Evolutionary conservation across 2,888 invertebrate genomes (phyloP).

Genomic region (Malthinus seriepunctatus): DNA sequence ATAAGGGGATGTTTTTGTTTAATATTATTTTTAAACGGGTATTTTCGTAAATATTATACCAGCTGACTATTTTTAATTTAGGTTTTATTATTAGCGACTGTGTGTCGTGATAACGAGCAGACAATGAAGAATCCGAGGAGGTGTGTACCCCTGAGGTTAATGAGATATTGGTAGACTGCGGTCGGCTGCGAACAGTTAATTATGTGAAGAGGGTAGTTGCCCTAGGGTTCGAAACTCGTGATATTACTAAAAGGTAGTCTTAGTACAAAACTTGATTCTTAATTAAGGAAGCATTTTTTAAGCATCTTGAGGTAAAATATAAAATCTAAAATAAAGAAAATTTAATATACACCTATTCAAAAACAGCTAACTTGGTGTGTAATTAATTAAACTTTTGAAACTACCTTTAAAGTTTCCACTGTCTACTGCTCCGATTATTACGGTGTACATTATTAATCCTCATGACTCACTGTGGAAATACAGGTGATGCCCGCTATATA

Average conservation of each 20-base stretch:
- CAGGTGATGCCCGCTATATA: constrained; percentile 27
- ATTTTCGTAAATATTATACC: too few relatives aligned
- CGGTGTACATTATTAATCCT: constrained; percentile 25
- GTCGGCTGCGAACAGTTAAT: constrained; percentile 48
- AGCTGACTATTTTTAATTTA: constrained; percentile 15
- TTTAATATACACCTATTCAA: constrained; percentile 4
- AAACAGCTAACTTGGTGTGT: constrained; percentile 10
- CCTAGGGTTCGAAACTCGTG: constrained; percentile 31
- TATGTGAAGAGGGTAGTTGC: constrained; percentile 46
- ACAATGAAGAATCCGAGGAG: constrained; percentile 41
- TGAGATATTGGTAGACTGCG: constrained; percentile 48
- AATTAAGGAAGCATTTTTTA: constrained; percentile 22
- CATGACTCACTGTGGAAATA: constrained; percentile 31
- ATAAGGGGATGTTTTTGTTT: too few relatives aligned
- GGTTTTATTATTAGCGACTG: constrained; percentile 24
- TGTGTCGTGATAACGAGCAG: constrained; percentile 33
- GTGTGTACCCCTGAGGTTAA: constrained; percentile 48
- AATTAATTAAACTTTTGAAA: constrained; percentile 23
- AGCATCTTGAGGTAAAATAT: constrained; percentile 8
- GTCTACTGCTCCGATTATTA: constrained; percentile 17
- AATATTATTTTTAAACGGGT: too few relatives aligned
- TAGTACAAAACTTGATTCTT: constrained; percentile 25
- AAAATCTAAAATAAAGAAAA: constrained; percentile 1
- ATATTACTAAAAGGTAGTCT: constrained; percentile 25
- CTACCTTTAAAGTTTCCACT: constrained; percentile 19